Base-by-base conservation (phyloP, 1,140 invertebrate genomes). In the Nymphalis io region DNA sequence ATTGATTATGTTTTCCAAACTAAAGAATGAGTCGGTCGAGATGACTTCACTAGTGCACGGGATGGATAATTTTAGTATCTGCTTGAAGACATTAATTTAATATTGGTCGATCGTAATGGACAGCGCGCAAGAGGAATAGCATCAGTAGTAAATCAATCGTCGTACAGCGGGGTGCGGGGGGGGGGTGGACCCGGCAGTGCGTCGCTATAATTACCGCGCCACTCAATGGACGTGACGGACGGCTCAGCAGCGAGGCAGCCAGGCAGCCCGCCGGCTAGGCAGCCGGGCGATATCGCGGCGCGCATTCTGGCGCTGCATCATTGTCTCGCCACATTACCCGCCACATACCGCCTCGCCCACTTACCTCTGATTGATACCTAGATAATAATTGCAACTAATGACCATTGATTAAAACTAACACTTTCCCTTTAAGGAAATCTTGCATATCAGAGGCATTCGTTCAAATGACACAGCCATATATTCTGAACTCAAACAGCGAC, bases 91-190 rank as follows among this genome's bases (percentile, higher is more conserved):
- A 51, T 51, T 20, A 51, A 51, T 51, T 51, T 2, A 51, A 20
- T 51, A 51, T 55, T 33, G 51, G 23, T 23, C 21, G 51, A 23
- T 20, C 59, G 42, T 46, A 13, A 44, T 40, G 23, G 60, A 20
- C 20, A 18, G 48, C 16, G 13, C 23, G 23, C 57, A 46, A 55
- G 40, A 59, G 57, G 65, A 60, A 46, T 33, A 38, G 40, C 38
- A 18, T 39, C 39, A 38, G 27, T 44, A 38, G 60, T 70, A 70
- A 70, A 70, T 70, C 68, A 70, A 39, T 70, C 68, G 59, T 70
- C 68, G 46, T 4, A 27, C 18, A 13, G 44, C 58, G 27, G 46
- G 20, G 51, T 39, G 59, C 20, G 42, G 27, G 23, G 42, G 42
- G 27, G 23, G 42, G 23, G 1, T 6, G 18, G 42, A 62, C 60